A percentile compares a stretch with the other conserved stretches of the same genome.
phyloP scores from a whole-genome alignment of 1,140 invertebrate genomes.

The Diorhabda elongata region DNA sequence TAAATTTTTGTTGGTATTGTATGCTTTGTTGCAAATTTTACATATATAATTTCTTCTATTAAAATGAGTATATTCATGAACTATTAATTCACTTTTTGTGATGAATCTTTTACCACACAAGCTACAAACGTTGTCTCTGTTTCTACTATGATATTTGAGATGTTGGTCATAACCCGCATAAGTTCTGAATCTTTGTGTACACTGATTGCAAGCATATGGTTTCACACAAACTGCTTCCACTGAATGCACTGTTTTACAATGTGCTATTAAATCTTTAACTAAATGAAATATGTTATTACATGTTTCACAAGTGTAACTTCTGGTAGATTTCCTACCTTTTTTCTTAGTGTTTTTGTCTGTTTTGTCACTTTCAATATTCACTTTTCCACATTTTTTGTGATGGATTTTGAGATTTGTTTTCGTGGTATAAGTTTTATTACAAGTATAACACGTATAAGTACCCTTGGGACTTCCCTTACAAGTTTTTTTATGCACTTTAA shows the following conservation, averaged over 20 bases:
- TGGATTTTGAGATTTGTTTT: constrained; percentile 16
- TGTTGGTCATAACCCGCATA: constrained; percentile 32
- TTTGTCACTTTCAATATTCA: not conserved
- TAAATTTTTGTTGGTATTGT: constrained; percentile 44
- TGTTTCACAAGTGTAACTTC: constrained; percentile 27
- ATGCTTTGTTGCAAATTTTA: constrained; percentile 59
- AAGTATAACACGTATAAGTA: not conserved
- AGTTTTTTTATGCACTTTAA: constrained; percentile 13
- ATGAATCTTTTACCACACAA: constrained; percentile 59
- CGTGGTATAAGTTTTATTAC: constrained; percentile 11
- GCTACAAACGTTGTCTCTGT: constrained; percentile 44
- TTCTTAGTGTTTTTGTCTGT: not conserved
- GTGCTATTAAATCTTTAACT: constrained; percentile 30
- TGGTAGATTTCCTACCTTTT: not conserved
- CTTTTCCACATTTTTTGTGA: constrained; percentile 12
- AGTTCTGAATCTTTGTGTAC: constrained; percentile 27
- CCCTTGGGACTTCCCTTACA: constrained; percentile 6
- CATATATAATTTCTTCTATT: constrained; percentile 68
- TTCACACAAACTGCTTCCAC: constrained; percentile 29
- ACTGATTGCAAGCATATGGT: constrained; percentile 32
- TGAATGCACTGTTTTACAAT: constrained; percentile 29
- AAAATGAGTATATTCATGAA: constrained; percentile 58
- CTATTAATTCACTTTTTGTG: constrained; percentile 51
- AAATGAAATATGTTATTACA: constrained; percentile 25
- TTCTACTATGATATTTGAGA: constrained; percentile 33